phyloP scores from a whole-genome alignment of 37 sponge, comb jelly and placozoan species.

The Bolinopsis microptera region DNA sequence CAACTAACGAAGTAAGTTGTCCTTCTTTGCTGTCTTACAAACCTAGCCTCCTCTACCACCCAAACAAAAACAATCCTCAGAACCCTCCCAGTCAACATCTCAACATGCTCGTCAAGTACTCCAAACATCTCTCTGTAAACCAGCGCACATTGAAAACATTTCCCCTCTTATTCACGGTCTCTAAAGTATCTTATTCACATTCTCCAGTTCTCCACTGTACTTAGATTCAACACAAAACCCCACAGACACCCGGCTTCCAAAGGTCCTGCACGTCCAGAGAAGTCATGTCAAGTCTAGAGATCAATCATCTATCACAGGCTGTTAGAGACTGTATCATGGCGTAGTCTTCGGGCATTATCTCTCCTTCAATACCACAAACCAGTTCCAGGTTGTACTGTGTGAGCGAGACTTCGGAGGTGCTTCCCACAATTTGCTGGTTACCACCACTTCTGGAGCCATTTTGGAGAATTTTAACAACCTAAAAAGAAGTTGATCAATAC shows the following conservation, averaged over 20 bases:
- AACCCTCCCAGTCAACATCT: neutral
- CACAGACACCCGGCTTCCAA: neutral
- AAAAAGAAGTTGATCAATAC: no score
- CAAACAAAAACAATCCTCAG: neutral
- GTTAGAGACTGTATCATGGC: neutral
- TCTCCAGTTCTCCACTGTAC: neutral
- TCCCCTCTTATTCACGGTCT: neutral
- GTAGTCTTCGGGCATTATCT: neutral
- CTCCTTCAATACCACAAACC: neutral
- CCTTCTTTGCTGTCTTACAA: neutral
- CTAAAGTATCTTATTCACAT: neutral
- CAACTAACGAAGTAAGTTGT: neutral
- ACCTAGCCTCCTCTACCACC: neutral
- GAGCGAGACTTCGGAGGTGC: neutral
- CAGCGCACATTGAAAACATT: neutral
- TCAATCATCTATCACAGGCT: neutral
- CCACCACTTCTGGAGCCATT: neutral
- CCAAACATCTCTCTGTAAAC: neutral
- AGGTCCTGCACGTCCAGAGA: neutral
- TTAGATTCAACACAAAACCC: neutral
- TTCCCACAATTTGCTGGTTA: neutral
- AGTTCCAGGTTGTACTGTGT: neutral
- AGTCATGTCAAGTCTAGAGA: neutral
- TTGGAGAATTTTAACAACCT: no score
- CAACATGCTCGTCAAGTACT: neutral